Base-by-base conservation (phyloP, 2,797 vertebrate genomes). In the Staurois parvus region DNA sequence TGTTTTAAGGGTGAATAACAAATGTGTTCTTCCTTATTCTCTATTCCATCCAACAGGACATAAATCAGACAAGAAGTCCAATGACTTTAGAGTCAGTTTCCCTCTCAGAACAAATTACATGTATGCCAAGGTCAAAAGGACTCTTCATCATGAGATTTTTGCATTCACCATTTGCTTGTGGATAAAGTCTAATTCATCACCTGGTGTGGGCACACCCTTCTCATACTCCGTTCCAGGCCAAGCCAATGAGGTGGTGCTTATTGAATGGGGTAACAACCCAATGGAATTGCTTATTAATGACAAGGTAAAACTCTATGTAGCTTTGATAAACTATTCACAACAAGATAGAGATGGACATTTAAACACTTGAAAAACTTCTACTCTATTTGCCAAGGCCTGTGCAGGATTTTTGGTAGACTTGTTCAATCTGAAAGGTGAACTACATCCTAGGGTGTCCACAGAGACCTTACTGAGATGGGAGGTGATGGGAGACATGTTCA, bases 31-130 rank as follows among this genome's bases (percentile, higher is more conserved):
- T 83, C 76, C 28, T 82, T 30, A 81, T 84, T 64, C 52, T 80
- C 70, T 79, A 48, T 78, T 88, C 76, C 24, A 87, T 76, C 86
- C 78, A 79, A n/a, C 85, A 95, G 94, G 90, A 28, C 89, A 90
- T 72, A 94, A 94, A 88, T 93, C 92, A 86, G 90, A 92, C 1
- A 96, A 95, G 87, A 93, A 89, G 77, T 93, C 95, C 0, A 92
- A 85, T 13, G 91, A 91, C 4, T 97, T 96, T 90, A 90, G 96
- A 62, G 93, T 97, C 12, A 93, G 94, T 83, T 97, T 97, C 74
- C 96, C 96, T 24, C 95, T 96, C 91, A 94, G 94, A 88, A 96
- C 96, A 88, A 96, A 96, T 89, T 96, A 96, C 90, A 95, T 96
- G 96, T 95, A 95, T 2, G 95, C 90, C 45, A 90, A 92, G 52